A percentile compares a stretch with the other conserved stretches of the same genome.
Conservation (phyloP, 1,140 invertebrate species). For the Daktulosphaira vitifoliae region DNA sequence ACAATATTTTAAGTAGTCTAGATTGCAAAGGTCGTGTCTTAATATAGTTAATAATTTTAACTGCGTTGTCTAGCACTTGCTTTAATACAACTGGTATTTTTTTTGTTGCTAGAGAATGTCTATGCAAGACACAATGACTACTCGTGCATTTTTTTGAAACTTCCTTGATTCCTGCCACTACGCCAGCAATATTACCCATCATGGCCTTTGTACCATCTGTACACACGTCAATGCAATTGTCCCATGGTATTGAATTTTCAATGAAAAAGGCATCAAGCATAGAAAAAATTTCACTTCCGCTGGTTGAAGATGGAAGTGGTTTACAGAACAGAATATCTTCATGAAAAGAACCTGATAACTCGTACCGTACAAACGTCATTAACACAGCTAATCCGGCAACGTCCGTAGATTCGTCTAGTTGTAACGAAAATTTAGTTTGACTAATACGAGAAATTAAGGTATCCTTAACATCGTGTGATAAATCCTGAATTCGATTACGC, state of each 20-base stretch:
- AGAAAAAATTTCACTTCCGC: conserved; percentile 11
- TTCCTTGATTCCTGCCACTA: conserved; percentile 7
- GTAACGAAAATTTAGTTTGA: conserved; percentile 34
- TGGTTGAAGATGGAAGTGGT: conserved; percentile 4
- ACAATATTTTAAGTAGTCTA: no score
- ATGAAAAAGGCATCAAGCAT: conserved; percentile 12
- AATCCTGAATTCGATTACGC: conserved; percentile 17
- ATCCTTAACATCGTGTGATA: conserved; percentile 13
- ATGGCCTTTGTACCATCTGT: conserved; percentile 14
- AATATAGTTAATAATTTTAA: conserved; percentile 36
- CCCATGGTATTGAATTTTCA: conserved; percentile 8
- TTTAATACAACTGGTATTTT: conserved; percentile 29
- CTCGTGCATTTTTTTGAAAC: conserved; percentile 27
- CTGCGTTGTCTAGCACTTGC: conserved; percentile 24
- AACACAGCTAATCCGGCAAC: conserved; percentile 27
- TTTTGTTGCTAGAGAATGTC: conserved; percentile 35
- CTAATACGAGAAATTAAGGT: conserved; percentile 7
- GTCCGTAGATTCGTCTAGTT: conserved; percentile 35
- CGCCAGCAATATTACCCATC: conserved; percentile 14
- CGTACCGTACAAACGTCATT: conserved; percentile 29
- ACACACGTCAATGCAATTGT: conserved; percentile 25
- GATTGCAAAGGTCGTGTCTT: no score
- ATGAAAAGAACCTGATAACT: background rate
- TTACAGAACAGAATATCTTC: conserved; percentile 11
- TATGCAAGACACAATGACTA: conserved; percentile 34